Percentiles rank a stretch among this genome's conserved stretches.
Evolutionary conservation across 2,797 vertebrate genomes (phyloP).

Genomic region (Xyrichtys novacula): DNA sequence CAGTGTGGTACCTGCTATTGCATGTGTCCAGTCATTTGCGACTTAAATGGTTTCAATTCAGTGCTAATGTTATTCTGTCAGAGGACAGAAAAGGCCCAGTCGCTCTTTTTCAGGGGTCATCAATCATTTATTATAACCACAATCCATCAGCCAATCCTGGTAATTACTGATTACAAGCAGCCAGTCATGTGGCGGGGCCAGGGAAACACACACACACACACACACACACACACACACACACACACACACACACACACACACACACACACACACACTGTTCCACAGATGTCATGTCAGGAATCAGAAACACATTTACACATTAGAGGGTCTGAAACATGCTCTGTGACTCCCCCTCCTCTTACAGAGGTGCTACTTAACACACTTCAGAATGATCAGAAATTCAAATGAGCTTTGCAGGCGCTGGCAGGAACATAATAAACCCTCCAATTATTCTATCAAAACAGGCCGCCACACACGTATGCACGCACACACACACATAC

Average conservation of each 20-base stretch:
- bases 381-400: constrained; percentile 81
- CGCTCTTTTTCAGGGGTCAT: constrained; percentile 75
- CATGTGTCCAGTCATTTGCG: constrained; percentile 76
- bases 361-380: constrained; percentile 85
- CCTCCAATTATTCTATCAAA: constrained; percentile 88
- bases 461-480: constrained; percentile 63
- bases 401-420: constrained; percentile 77
- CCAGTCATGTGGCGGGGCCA: constrained; percentile 64
- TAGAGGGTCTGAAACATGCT: constrained; percentile 70
- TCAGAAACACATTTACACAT: constrained; percentile 84
- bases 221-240: neutral
- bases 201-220: constrained; percentile 45
- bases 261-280: neutral
- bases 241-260: constrained; percentile 50
- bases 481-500: constrained; percentile 35
- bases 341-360: constrained; percentile 60
- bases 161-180: constrained; percentile 85
- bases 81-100: constrained; percentile 69
- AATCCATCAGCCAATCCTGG: constrained; percentile 82
- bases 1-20: constrained; percentile 66
- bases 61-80: constrained; percentile 77
- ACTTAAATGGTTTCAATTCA: constrained; percentile 85
- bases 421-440: constrained; percentile 86
- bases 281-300: constrained; percentile 73
- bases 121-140: constrained; percentile 84